Evolutionary conservation across 2,113 vertebrate species (phyloP), one percentile per base, ranked within the genome.

Genomic region (Garra rufa): DNA sequence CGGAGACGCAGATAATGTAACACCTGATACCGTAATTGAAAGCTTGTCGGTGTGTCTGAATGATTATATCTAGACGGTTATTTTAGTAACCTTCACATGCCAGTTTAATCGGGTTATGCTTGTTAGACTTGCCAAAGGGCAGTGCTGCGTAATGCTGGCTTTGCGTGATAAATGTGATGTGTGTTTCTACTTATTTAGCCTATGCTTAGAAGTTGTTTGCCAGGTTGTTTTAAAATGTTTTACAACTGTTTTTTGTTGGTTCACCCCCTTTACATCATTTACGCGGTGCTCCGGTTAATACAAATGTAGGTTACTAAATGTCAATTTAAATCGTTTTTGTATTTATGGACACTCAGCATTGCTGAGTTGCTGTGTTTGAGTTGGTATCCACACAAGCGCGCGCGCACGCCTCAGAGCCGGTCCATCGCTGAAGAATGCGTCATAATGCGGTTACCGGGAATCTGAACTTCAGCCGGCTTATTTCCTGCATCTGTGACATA

Each of bases 391-490:
- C 8, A 43, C 30, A 59, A 3, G 7, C 55, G 11, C 10, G 3
- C 10, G 6, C 61, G 7, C 43, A 19, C 41, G 19, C 30, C 67
- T 52, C 8, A 19, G 2, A 38, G 83, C 88, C 6, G 83, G 73
- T 89, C 75, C 91, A 86, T 90, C 85, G 55, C 38, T 91, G 90
- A 67, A 59, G 79, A 89, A 84, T 93, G 94, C 94, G 94, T 95
- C 94, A 94, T 95, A 95, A 95, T 95, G 94, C 94, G 94, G 94
- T 94, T 95, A 94, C 90, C 76, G 84, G 83, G 90, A 91, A 89
- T 92, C 73, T 92, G 91, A 89, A 89, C 90, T 86, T 91, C 90
- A 69, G 83, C 89, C 90, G 90, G 87, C 88, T 92, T 92, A 90
- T 91, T 91, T 83, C 89, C 87, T 80, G 30, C 74, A 91, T 88